phyloP scores from a whole-genome alignment of 2,797 vertebrate species.

The Menidia menidia region DNA sequence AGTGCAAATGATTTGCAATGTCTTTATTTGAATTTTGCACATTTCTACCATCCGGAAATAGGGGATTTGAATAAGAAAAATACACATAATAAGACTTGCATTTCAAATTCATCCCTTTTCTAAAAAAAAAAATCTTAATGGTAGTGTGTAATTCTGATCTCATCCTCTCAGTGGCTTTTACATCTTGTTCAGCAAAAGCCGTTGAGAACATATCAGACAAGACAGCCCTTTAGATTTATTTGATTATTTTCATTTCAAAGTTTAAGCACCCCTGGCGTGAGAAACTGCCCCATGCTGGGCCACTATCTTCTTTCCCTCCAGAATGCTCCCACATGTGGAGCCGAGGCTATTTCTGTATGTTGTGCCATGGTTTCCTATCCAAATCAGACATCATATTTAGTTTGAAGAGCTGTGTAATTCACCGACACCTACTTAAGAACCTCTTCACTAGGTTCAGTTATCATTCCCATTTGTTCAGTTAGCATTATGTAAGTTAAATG shows the following conservation, averaged over 20 bases:
- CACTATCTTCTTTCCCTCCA: constrained; percentile 3
- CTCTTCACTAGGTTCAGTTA: constrained; percentile 19
- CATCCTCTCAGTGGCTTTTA: neutral
- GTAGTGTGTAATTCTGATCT: neutral
- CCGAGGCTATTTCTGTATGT: constrained; percentile 14
- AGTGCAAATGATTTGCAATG: no score
- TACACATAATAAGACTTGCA: no score
- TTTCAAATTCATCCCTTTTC: no score
- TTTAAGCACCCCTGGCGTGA: constrained; percentile 30
- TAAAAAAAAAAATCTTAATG: no score
- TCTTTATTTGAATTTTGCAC: no score
- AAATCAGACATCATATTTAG: constrained; percentile 11
- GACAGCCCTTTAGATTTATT: constrained; percentile 12
- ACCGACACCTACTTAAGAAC: constrained; percentile 47
- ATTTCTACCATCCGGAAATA: no score
- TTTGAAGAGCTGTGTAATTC: constrained; percentile 38
- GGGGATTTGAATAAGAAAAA: no score
- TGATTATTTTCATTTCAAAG: constrained; percentile 19
- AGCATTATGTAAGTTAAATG: no score
- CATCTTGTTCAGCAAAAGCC: neutral
- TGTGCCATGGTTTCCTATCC: constrained; percentile 9
- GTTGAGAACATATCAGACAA: constrained; percentile 1
- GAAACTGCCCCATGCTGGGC: constrained; percentile 18
- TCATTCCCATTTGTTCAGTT: no score
- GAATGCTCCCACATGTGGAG: constrained; percentile 16